A percentile compares a stretch with the other conserved stretches of the same genome.
Conservation (phyloP, 2,113 vertebrate species). For the Trogon surrucura region DNA sequence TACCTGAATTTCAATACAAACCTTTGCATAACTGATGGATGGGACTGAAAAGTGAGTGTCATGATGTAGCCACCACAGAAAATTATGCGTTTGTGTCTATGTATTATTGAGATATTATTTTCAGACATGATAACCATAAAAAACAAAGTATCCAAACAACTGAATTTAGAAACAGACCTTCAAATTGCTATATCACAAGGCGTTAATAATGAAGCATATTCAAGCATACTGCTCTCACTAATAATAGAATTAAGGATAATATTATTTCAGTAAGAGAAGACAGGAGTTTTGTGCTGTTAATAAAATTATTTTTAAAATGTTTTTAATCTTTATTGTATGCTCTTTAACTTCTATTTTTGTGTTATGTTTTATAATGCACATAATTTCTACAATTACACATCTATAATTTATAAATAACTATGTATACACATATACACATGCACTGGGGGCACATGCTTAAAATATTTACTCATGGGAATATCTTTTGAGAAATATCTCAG, state of each 20-base stretch:
- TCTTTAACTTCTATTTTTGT: neutral
- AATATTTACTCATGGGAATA: neutral
- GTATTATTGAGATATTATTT: neutral
- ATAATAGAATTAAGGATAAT: neutral
- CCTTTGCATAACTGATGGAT: neutral
- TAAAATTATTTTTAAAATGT: neutral
- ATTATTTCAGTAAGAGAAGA: neutral
- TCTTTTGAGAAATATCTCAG: neutral
- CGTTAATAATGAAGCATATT: neutral
- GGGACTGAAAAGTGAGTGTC: neutral
- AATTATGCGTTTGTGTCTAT: neutral
- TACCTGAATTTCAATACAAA: neutral
- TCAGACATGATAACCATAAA: neutral
- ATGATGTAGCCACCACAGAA: neutral
- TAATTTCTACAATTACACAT: neutral
- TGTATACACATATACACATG: neutral
- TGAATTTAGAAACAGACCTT: neutral
- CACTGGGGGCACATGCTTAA: accelerated
- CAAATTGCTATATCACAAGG: neutral
- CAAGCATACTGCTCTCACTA: neutral
- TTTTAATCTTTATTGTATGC: neutral
- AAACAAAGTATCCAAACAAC: neutral
- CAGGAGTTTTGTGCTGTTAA: neutral
- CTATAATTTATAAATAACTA: neutral
- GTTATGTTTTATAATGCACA: neutral